Base-by-base conservation (phyloP, 2,888 invertebrate genomes). In the Parelbella ahira region DNA sequence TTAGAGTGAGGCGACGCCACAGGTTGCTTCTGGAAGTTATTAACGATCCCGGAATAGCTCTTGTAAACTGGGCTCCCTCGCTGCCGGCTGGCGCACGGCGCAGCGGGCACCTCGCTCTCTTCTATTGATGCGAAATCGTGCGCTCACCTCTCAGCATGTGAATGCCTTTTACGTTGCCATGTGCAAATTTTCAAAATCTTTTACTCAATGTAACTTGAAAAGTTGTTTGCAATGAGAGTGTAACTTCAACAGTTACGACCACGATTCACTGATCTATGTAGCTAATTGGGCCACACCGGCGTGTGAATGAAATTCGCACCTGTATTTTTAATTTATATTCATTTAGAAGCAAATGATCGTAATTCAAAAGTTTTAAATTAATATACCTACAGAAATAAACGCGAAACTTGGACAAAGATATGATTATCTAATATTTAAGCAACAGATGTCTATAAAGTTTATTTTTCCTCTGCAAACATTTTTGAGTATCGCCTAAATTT, bases 11-110 rank as follows among this genome's bases (percentile, higher is more conserved):
- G 44, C 47, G 44, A 42, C 7, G 66, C 78, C 51, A 77, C 78
- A 75, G 76, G 79, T 77, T 70, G 73, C 55, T 60, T 54, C 54
- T 60, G 61, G 58, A 58, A 58, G 55, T 69, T 76, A 70, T 70
- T 71, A 72, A 75, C 66, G 62, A 55, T 56, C 52, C 56, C 53
- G 50, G 63, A 68, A 68, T 49, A 50, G 51, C 54, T 53, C 53
- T 51, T 51, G 52, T 48, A 44, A 47, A 39, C 48, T 42, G 37
- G 33, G 32, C 25, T 24, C 19, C 37, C 45, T 32, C 39, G 15
- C 4, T 29, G 29, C 42, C 37, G 36, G 25, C 38, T 30, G 42
- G 36, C 33, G 19, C 18, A 10, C 27, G 12, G 30, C 30, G 38
- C 15, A 24, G 23, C 38, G 33, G 33, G 33, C 4, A 20, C 27